Evolutionary conservation across 2,797 vertebrate genomes (phyloP).

Genomic region (Peromyscus eremicus): DNA sequence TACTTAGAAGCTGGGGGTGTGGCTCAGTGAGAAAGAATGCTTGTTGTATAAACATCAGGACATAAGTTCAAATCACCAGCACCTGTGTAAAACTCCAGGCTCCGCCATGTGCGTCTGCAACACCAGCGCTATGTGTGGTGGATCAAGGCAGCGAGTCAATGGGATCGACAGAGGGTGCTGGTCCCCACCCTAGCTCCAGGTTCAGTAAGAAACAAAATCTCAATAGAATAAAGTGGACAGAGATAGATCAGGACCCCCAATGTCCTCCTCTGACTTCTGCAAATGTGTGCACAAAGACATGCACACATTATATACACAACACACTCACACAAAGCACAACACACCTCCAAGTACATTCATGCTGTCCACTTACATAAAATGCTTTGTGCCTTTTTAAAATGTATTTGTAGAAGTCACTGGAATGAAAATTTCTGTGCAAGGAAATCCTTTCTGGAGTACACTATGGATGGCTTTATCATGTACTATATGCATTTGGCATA

Average conservation of each 20-base stretch:
- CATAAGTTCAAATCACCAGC: background rate
- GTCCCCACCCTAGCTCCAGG: background rate
- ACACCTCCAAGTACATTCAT: background rate
- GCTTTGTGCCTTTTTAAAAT: background rate
- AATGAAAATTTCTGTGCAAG: constrained; percentile 10
- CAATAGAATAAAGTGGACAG: background rate
- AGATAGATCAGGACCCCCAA: background rate
- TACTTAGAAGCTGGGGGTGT: background rate
- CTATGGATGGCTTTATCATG: background rate
- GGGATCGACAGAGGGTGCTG: background rate
- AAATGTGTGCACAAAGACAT: background rate
- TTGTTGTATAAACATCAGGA: background rate
- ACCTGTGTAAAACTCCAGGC: background rate
- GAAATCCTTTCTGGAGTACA: background rate
- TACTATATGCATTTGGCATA: background rate
- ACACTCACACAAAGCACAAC: background rate
- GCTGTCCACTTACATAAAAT: background rate
- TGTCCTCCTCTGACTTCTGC: background rate
- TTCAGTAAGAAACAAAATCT: background rate
- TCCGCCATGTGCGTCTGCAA: background rate
- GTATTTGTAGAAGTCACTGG: background rate
- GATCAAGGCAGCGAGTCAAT: background rate
- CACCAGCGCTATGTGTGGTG: background rate
- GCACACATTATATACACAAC: background rate
- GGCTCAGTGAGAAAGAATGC: background rate